These are phyloP conservation scores for Ormyrus labotus DNA, from an alignment of 2,888 invertebrate genomes.

Conservation along the genomic window DNA sequence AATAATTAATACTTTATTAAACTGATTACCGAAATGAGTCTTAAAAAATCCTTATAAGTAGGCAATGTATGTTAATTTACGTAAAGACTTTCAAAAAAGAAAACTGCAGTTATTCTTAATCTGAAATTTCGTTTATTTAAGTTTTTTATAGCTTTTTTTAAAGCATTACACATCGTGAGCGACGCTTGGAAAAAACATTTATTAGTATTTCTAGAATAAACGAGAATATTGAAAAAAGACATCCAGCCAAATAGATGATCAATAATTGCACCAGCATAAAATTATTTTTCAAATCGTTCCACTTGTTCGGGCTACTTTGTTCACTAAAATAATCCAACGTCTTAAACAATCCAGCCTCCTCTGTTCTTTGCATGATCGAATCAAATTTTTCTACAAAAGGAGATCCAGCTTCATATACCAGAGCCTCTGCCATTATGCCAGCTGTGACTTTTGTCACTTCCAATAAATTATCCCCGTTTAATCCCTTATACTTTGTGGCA, in stretches of 20 bases:
- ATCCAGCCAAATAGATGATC: background rate
- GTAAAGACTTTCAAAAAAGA: too few species aligned
- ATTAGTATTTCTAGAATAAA: background rate
- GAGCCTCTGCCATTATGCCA: background rate
- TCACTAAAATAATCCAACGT: background rate
- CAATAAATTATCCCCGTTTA: background rate
- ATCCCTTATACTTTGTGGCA: background rate
- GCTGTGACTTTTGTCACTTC: background rate
- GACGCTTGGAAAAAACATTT: too few species aligned
- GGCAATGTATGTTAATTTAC: too few species aligned
- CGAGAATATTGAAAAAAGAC: background rate
- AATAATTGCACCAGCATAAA: background rate
- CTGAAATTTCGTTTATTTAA: too few species aligned
- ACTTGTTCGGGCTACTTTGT: background rate
- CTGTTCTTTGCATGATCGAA: background rate
- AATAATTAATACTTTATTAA: too few species aligned
- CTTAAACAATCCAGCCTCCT: background rate
- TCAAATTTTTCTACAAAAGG: background rate
- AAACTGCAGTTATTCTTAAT: too few species aligned
- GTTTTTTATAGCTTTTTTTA: too few species aligned
- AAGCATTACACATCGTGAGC: too few species aligned
- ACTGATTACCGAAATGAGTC: too few species aligned
- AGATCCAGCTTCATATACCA: background rate
- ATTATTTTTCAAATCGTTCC: background rate
- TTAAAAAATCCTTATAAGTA: too few species aligned